Percentiles rank a stretch among this genome's conserved stretches.
Conservation (phyloP, 2,888 invertebrate species). For the Seira musarum region DNA sequence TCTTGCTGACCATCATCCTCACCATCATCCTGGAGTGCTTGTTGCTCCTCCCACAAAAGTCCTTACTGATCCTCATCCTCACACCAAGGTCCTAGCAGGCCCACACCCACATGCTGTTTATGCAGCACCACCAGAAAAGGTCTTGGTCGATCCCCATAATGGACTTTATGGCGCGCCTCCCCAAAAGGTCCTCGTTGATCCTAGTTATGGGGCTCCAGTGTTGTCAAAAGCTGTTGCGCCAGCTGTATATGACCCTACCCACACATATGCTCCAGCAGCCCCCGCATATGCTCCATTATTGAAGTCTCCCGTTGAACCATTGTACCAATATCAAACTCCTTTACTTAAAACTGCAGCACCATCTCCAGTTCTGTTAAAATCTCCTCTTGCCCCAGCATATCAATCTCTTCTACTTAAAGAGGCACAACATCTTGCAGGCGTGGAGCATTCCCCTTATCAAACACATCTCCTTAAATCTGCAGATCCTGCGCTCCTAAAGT, state of each 20-base stretch:
- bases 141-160: background rate
- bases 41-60: too few relatives aligned
- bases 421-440: background rate
- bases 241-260: background rate
- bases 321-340: background rate
- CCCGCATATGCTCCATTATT: background rate
- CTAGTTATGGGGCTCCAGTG: too few relatives aligned
- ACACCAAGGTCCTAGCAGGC: too few relatives aligned
- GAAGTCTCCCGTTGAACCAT: slow-evolving; percentile 12
- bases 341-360: background rate
- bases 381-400: background rate
- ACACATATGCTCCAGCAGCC: background rate
- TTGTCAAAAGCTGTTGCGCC: background rate
- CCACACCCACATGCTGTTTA: too few relatives aligned
- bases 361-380: background rate
- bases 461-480: background rate
- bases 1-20: background rate
- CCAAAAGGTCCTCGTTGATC: background rate
- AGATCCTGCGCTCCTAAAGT: background rate
- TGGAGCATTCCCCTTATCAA: background rate
- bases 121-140: too few relatives aligned
- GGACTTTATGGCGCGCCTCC: background rate
- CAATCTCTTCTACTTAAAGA: slow-evolving; percentile 3
- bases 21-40: background rate
- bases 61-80: too few relatives aligned